Evolutionary conservation across 2,113 vertebrate genomes (phyloP), one percentile per base, ranked within the genome.

Genomic region (Ariopsis seemanni): DNA sequence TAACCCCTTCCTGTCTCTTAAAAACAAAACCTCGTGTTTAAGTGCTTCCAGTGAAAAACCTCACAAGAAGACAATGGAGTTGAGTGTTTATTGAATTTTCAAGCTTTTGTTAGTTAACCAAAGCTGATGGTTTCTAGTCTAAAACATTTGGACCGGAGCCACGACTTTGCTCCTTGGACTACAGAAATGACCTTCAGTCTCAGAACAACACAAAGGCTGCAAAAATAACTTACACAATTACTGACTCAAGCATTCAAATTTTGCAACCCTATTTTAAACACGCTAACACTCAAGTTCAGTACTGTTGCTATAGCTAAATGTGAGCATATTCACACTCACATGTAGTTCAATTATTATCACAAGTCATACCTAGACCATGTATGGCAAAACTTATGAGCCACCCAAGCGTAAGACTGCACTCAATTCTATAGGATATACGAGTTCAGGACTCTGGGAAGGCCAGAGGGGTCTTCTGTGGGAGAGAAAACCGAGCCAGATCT

Each of bases 1-100:
- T 93, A 93, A 94, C 93, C 86, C 92, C 85, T 95, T 95, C 93
- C 94, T 94, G 94, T 93, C 90, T 88, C 78, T 88, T 42, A 11
- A 63, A 92, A 92, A 94, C 89, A 84, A 91, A 90, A 84, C 2
- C n/a, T 57, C 48, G 75, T 78, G 65, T 52, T 88, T 48, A 50
- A 77, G 55, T 63, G n/a, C 58, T 77, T 65, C n/a, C 69, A 30
- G 53, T 42, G 50, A 15, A 88, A 50, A 84, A 82, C 20, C 71
- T 85, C 11, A 87, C 87, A 91, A 88, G 62, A 88, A 63, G 34
- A 85, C 88, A 88, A 85, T 55, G 48, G 30, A 92, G 89, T 57
- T 69, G 60, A 63, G 30, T 55, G 20, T 82, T 63, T 55, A 55
- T 50, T 69, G 58, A 69, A 58, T n/a, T 11, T 69, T 75, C 22